phyloP scores from a whole-genome alignment of 2,113 vertebrate genomes.

The Ursus arctos region DNA sequence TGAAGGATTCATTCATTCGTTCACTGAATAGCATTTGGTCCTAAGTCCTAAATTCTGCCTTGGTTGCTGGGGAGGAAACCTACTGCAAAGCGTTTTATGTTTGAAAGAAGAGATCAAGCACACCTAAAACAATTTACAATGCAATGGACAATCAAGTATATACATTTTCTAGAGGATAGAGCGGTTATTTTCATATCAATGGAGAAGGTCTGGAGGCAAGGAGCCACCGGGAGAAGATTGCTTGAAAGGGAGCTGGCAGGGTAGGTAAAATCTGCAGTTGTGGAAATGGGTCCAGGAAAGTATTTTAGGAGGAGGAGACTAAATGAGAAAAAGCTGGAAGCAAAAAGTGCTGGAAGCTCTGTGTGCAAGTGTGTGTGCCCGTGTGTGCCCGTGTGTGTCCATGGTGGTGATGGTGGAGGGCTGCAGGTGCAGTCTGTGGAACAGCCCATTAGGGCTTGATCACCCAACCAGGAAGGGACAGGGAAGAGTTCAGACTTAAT shows the following conservation, averaged over 20 bases:
- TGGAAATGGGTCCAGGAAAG: not conserved
- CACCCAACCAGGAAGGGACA: not conserved
- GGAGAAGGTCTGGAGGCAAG: not conserved
- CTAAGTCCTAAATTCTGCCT: not conserved
- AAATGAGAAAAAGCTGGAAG: not conserved
- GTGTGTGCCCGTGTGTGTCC: not conserved
- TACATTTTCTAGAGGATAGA: not conserved
- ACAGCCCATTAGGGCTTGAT: not conserved
- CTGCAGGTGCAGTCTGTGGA: not conserved
- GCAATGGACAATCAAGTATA: not conserved
- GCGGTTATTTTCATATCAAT: not conserved
- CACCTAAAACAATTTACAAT: not conserved
- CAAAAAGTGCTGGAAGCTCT: not conserved
- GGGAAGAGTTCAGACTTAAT: not conserved
- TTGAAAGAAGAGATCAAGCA: not conserved
- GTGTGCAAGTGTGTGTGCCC: not conserved
- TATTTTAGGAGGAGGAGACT: slow-evolving; percentile 15
- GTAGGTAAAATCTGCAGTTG: not conserved
- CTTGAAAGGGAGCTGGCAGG: not conserved
- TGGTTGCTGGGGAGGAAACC: not conserved
- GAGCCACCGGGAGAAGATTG: not conserved
- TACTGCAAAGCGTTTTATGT: not conserved
- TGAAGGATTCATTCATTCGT: not conserved
- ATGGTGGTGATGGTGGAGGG: not conserved
- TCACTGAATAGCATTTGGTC: not conserved